phyloP scores from a whole-genome alignment of 2,888 invertebrate species.

The Antheraea assamensis region DNA sequence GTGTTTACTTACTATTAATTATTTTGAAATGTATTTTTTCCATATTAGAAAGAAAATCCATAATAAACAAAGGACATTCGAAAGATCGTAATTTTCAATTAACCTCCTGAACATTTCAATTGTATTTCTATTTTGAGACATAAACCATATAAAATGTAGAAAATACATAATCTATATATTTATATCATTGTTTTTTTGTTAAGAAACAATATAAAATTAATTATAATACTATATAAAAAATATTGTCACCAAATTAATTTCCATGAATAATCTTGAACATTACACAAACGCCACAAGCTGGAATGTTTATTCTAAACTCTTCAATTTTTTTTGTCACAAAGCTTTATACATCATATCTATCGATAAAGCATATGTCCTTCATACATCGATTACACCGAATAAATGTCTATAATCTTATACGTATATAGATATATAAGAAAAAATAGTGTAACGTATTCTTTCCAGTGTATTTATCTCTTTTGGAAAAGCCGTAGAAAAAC shows the following conservation, averaged over 20 bases:
- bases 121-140: background rate
- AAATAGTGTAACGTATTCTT: too few relatives aligned
- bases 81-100: background rate
- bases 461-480: too few relatives aligned
- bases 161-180: too few relatives aligned
- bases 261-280: background rate
- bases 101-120: background rate
- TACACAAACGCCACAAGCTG: background rate
- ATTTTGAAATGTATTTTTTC: background rate
- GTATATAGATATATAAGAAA: too few relatives aligned
- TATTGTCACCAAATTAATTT: background rate
- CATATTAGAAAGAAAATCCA: background rate
- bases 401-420: background rate
- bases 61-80: background rate
- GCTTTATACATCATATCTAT: background rate
- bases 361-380: background rate
- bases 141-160: too few relatives aligned
- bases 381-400: too few relatives aligned
- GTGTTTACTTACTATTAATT: background rate
- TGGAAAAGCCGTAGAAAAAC: too few relatives aligned
- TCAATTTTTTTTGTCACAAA: background rate
- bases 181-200: background rate
- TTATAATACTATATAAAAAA: background rate
- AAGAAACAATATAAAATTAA: background rate
- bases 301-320: background rate